Evolutionary conservation across 2,888 invertebrate species (phyloP).

Genomic region (Kryphioiulus occultus): DNA sequence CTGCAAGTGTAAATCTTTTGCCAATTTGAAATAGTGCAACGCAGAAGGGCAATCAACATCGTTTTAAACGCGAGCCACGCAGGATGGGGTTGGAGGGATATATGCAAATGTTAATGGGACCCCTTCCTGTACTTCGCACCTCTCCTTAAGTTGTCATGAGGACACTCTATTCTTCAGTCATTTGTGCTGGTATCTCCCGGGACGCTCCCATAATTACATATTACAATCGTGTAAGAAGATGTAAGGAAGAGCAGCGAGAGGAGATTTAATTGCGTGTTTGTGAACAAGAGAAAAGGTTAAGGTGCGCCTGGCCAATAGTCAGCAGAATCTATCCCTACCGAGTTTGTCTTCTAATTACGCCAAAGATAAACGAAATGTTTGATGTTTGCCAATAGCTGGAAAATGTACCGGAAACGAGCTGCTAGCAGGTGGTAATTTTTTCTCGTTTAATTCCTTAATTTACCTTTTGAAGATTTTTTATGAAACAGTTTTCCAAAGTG

Average conservation of each 20-base stretch:
- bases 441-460: no score
- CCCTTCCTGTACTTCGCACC: slow-evolving; percentile 5
- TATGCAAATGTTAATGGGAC: not conserved
- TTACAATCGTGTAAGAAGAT: not conserved
- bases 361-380: not conserved
- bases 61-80: not conserved
- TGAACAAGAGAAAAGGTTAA: not conserved
- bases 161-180: slow-evolving; percentile 5
- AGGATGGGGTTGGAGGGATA: not conserved
- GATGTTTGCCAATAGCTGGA: not conserved
- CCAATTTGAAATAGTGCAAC: slow-evolving; percentile 5
- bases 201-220: not conserved
- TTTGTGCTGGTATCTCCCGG: not conserved
- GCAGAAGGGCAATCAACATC: not conserved
- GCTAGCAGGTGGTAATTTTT: not conserved
- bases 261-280: not conserved
- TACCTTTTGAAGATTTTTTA: no score
- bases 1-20: not conserved
- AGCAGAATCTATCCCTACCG: not conserved
- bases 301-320: not conserved
- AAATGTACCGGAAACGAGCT: not conserved
- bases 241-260: not conserved
- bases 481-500: no score
- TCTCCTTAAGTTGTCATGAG: not conserved
- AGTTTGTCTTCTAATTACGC: not conserved